phyloP scores from a whole-genome alignment of 2,113 vertebrate genomes.

The Lampris incognitus region DNA sequence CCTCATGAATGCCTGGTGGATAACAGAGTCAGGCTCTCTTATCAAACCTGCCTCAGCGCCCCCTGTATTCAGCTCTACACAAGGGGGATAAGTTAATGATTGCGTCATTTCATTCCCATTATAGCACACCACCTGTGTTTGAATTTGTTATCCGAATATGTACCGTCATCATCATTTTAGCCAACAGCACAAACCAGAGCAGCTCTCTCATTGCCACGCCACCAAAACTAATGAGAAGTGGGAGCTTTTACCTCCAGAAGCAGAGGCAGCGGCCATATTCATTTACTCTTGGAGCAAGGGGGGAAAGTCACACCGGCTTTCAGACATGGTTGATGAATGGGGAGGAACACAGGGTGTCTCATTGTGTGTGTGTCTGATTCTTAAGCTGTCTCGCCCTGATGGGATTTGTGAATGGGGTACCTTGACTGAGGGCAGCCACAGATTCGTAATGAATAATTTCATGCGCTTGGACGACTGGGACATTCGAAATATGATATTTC shows the following conservation, averaged over 20 bases:
- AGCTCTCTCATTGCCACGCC: too few relatives aligned
- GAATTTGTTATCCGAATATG: too few relatives aligned
- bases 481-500: too few relatives aligned
- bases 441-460: background rate
- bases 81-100: too few relatives aligned
- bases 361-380: background rate
- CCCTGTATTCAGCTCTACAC: background rate
- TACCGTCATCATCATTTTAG: too few relatives aligned
- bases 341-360: background rate
- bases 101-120: too few relatives aligned
- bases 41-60: background rate
- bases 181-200: too few relatives aligned
- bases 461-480: too few relatives aligned
- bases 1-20: background rate
- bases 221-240: background rate
- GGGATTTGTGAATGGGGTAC: slow-evolving; percentile 8
- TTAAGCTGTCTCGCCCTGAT: slow-evolving; percentile 12
- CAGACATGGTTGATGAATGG: slow-evolving; percentile 36
- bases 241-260: slow-evolving; percentile 21
- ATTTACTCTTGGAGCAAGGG: slow-evolving; percentile 1
- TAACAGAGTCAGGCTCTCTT: background rate
- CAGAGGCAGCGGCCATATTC: background rate
- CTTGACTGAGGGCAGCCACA: background rate
- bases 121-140: too few relatives aligned
- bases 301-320: slow-evolving; percentile 4